Conservation (phyloP, 2,888 invertebrate genomes). For the Danaus chrysippus region DNA sequence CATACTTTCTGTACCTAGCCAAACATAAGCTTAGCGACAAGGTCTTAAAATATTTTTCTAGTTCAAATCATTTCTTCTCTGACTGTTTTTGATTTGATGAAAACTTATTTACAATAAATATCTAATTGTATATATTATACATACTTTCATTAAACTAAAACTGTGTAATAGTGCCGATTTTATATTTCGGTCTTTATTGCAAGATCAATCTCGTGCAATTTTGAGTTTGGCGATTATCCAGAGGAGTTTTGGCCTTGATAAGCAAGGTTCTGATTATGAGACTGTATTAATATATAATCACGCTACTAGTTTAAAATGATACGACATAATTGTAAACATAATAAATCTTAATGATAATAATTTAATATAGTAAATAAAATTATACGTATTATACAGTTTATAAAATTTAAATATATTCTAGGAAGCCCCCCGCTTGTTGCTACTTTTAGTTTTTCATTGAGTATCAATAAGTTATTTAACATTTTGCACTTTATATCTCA, state of each 20-base stretch:
- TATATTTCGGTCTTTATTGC: constrained; percentile 19
- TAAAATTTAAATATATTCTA: no score
- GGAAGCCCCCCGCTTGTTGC: no score
- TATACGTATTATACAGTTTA: no score
- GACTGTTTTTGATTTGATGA: background rate
- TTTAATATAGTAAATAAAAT: no score
- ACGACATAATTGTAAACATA: background rate
- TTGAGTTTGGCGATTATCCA: constrained; percentile 27
- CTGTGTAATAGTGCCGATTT: constrained; percentile 10
- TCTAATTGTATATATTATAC: no score
- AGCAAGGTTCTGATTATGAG: constrained; percentile 20
- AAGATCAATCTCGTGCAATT: constrained; percentile 22
- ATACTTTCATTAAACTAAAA: background rate
- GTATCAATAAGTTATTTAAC: no score
- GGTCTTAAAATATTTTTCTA: constrained; percentile 10
- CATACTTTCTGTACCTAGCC: no score
- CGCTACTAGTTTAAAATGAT: background rate
- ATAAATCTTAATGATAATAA: background rate
- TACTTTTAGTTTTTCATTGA: no score
- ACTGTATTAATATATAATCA: constrained; percentile 2
- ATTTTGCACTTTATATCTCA: background rate
- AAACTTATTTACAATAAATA: constrained; percentile 11
- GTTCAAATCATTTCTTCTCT: background rate
- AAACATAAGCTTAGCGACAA: constrained; percentile 2
- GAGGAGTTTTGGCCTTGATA: constrained; percentile 23